Conservation (phyloP, 1,140 invertebrate species). For the Diprion similis region DNA sequence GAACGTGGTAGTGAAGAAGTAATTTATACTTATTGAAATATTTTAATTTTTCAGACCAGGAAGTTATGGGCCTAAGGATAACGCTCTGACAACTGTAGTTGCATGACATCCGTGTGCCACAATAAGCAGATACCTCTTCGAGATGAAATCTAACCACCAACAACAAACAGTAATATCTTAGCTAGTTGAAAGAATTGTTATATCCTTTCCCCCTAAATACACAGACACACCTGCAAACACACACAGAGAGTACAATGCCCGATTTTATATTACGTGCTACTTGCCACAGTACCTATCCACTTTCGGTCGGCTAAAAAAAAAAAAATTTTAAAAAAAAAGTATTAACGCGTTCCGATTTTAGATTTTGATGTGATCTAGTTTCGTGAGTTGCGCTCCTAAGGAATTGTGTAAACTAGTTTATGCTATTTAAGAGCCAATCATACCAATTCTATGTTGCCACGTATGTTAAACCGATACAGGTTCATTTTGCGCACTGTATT, state of each 20-base stretch:
- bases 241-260: not conserved
- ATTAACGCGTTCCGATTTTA: not conserved
- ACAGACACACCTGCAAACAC: no score
- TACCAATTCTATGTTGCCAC: no score
- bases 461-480: no score
- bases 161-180: not conserved
- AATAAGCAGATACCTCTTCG: not conserved
- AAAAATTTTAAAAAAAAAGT: not conserved
- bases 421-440: no score
- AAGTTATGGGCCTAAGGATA: slow-evolving; percentile 43
- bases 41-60: slow-evolving; percentile 36
- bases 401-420: no score
- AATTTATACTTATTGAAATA: not conserved
- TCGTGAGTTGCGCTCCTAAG: no score
- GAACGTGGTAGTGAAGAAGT: no score
- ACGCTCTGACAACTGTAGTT: slow-evolving; percentile 52
- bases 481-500: no score
- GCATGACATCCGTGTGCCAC: slow-evolving; percentile 34
- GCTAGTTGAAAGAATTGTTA: not conserved
- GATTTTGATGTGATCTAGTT: not conserved
- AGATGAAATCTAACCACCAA: not conserved
- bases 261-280: slow-evolving; percentile 1
- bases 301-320: not conserved
- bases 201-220: not conserved
- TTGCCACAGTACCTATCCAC: slow-evolving; percentile 1